Base-by-base conservation (phyloP, 1,140 invertebrate genomes). In the Aphaenogaster ashmeadi region DNA sequence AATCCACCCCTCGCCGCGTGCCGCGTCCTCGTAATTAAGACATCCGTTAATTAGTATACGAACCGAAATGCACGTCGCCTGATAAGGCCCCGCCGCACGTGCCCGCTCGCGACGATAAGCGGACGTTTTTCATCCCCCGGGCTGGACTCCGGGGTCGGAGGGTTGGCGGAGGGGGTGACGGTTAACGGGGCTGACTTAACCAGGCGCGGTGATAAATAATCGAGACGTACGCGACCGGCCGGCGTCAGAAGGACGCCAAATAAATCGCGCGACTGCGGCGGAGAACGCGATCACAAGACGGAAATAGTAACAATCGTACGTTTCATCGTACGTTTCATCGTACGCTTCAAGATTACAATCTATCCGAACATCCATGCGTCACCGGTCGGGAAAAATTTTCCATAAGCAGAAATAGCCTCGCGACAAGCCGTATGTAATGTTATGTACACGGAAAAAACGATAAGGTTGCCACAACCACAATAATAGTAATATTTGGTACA, bases 21-120 rank as follows among this genome's bases (percentile, higher is more conserved):
- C 64, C 58, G 71, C 41, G 54, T 54, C 38, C 66, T 71, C 81
- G 88, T 92, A 93, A 94, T 94, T 92, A 91, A 94, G 93, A 94
- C 92, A 89, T 64, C 78, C 87, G 91, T 91, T 92, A 91, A 93
- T 88, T 90, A 90, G 87, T 66, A 72, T 74, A 88, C 74, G 11
- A 86, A 50, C n/a, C 77, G 27, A 56, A 69, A 81, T 81, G 56
- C 71, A 41, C 11, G 87, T 18, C 33, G 67, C 15, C 71, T 52
- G 85, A 74, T 75, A 75, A 84, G 69, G 0, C 5, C 27, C 27
- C 41, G 6, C 27, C 11, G 38, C 27, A 56, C 71, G 64, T 84
- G 52, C 50, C 15, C 89, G 75, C 80, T 67, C 87, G 83, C 86
- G 74, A 33, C 67, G 69, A 74, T 75, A 75, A 62, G 54, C 52